Evolutionary conservation across 2,888 invertebrate species (phyloP), one percentile per base, ranked within the genome.

Genomic region (Cordilura impudica): DNA sequence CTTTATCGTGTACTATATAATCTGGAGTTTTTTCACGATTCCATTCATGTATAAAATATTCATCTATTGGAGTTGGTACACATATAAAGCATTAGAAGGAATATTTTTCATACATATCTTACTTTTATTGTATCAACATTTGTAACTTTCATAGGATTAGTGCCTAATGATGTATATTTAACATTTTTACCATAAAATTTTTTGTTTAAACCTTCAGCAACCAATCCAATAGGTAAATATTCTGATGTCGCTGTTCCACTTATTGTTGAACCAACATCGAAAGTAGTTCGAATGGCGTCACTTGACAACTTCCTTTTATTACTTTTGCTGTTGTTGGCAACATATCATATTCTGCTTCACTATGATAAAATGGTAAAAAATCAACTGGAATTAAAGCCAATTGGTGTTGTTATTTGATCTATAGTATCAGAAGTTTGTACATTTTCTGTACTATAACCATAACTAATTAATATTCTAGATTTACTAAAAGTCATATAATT

Each of bases 401-500:
- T 19, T n/a, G 58, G 8, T 16, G 69, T 69, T 6, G 69, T 54
- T 12, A 43, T 26, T 56, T 67, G 67, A 47, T 67, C 56, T 4
- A 67, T 67, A 1, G 53, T 53, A 29, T 53, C 53, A 6, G 26
- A 14, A 3, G 53, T 53, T 26, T 53, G 16, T 5, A 53, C 18
- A 35, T 54, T 67, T 26, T 54, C 43, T 23, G 43, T 60, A 53
- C 51, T 71, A 51, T 53, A 61, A 14, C 60, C 61, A 39, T 73
- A 56, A 23, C 49, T 31, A 16, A 65, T 4, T 49, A 66, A 74
- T 16, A 66, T 66, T 58, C 45, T 26, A 47, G 66, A 14, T 72
- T 72, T 72, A n/a, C 56, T 43, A 66, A 66, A 74, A 66, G n/a
- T 47, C 58, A 66, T 56, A 60, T 35, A 16, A 75, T 58, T 58